A percentile compares a stretch with the other conserved stretches of the same genome.
These are phyloP conservation scores for Notospermus geniculatus DNA, from an alignment of 1,140 invertebrate species.

Conservation along the genomic window DNA sequence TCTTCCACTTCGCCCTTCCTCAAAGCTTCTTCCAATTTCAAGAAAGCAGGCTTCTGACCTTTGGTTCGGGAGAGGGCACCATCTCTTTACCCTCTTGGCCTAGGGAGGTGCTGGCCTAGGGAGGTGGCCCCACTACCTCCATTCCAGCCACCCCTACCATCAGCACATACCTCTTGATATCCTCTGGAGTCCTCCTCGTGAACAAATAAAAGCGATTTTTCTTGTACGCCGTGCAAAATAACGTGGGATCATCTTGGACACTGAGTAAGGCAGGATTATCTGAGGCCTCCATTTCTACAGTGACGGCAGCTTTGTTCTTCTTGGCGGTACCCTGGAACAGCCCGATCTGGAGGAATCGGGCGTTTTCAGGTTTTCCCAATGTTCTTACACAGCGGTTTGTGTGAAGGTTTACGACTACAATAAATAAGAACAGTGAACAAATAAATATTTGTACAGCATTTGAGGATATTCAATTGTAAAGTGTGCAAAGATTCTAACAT, in stretches of 20 bases:
- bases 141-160: too few relatives aligned
- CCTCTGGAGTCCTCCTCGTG: conserved; percentile 72
- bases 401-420: conserved; percentile 80
- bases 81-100: too few relatives aligned
- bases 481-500: too few relatives aligned
- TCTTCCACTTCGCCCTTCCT: too few relatives aligned
- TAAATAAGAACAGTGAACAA: conserved; percentile 10
- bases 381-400: conserved; percentile 86
- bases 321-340: conserved; percentile 70
- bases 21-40: too few relatives aligned
- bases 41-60: too few relatives aligned
- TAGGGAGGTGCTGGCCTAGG: too few relatives aligned
- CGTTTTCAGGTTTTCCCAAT: conserved; percentile 93
- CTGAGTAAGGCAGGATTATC: conserved; percentile 91
- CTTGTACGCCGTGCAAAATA: conserved; percentile 93
- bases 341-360: conserved; percentile 77
- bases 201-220: conserved; percentile 97
- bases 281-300: conserved; percentile 91
- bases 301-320: conserved; percentile 78
- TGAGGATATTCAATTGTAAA: too few relatives aligned
- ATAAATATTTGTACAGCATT: too few relatives aligned
- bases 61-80: too few relatives aligned
- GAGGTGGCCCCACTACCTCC: too few relatives aligned
- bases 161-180: conserved; percentile 65
- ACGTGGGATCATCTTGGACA: conserved; percentile 78